Percentiles rank a stretch among this genome's conserved stretches.
phyloP scores from a whole-genome alignment of 2,888 invertebrate species.

The Octonoba sinensis region DNA sequence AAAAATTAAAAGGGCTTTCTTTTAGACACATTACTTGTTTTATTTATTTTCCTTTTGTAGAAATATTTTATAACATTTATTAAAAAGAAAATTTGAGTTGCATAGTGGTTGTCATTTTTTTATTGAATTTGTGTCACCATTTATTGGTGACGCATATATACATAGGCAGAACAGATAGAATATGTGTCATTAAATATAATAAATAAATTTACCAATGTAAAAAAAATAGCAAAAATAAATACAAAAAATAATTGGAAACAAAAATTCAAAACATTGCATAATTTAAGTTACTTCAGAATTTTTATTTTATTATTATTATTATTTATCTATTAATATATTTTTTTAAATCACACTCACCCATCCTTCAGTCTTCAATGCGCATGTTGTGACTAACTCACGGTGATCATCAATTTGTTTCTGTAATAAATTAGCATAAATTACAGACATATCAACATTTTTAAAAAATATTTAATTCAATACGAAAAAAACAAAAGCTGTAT shows the following conservation, averaged over 20 bases:
- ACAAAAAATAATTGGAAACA: too few relatives aligned
- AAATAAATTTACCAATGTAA: too few relatives aligned
- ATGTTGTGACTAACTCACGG: conserved; percentile 61
- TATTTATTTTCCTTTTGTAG: not conserved
- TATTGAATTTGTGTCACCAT: too few relatives aligned
- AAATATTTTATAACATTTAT: not conserved
- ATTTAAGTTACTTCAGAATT: not conserved
- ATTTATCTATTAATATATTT: not conserved
- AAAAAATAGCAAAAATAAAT: too few relatives aligned
- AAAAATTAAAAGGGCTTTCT: not conserved
- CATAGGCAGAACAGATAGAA: too few relatives aligned
- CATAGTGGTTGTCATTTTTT: too few relatives aligned
- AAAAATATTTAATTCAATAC: not conserved
- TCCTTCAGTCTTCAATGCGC: conserved; percentile 66
- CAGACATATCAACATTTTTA: too few relatives aligned
- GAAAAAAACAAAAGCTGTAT: too few relatives aligned
- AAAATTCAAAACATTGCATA: too few relatives aligned
- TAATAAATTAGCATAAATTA: conserved; percentile 8
- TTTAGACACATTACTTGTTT: not conserved
- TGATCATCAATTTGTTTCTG: conserved; percentile 63
- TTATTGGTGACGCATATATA: too few relatives aligned
- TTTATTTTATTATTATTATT: conserved; percentile 3
- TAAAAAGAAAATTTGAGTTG: not conserved
- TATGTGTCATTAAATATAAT: too few relatives aligned
- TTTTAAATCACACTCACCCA: conserved; percentile 58